These are phyloP conservation scores for Corythucha ciliata DNA, from an alignment of 2,888 invertebrate species.

Conservation along the genomic window DNA sequence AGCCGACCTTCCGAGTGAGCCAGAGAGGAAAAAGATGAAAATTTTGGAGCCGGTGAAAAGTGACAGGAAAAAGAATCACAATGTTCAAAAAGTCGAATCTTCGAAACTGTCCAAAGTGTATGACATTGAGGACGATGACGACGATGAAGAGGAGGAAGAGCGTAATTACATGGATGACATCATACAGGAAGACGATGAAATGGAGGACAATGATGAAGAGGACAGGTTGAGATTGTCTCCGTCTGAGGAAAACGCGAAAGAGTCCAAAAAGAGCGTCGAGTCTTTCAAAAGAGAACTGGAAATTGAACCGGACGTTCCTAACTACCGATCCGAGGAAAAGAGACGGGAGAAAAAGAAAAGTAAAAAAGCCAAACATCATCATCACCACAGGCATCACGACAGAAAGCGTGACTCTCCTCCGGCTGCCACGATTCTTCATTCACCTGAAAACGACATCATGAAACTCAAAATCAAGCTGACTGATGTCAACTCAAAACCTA, in stretches of 20 bases:
- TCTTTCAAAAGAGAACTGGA: conserved; percentile 6
- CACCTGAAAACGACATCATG: conserved; percentile 35
- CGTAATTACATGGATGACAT: conserved; percentile 21
- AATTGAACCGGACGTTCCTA: conserved; percentile 4
- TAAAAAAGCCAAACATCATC: conserved; percentile 35
- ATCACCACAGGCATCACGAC: conserved; percentile 35
- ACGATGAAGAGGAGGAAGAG: conserved; percentile 29
- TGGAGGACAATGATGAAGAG: conserved; percentile 26
- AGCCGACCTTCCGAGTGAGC: too few species aligned
- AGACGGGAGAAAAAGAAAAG: conserved; percentile 32
- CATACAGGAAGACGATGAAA: conserved; percentile 25
- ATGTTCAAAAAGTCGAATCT: too few species aligned
- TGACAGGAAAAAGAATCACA: too few species aligned
- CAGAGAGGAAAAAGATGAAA: too few species aligned
- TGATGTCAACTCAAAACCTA: conserved; percentile 27
- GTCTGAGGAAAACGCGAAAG: conserved; percentile 20
- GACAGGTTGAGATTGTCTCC: conserved; percentile 22
- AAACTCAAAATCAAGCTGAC: conserved; percentile 37
- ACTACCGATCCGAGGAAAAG: conserved; percentile 24
- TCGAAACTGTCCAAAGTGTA: too few species aligned
- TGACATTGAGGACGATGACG: conserved; percentile 17
- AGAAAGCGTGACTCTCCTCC: conserved; percentile 34
- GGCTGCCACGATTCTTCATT: conserved; percentile 36
- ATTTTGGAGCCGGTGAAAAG: too few species aligned
- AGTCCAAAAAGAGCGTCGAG: conserved; percentile 14